phyloP scores from a whole-genome alignment of 2,888 invertebrate genomes.

The Aleiodes leptofemur region DNA sequence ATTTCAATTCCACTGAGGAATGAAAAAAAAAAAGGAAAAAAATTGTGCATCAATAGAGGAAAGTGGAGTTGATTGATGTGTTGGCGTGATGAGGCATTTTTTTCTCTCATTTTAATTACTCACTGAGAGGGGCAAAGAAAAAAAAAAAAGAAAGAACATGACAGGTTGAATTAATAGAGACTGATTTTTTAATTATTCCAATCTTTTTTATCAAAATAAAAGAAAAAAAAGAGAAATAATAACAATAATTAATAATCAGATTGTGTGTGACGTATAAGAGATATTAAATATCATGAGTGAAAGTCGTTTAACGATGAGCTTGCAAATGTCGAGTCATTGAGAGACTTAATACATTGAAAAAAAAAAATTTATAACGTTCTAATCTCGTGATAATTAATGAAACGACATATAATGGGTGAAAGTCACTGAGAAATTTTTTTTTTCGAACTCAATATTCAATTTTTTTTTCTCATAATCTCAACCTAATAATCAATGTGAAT shows the following conservation, averaged over 20 bases:
- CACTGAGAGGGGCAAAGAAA: background rate
- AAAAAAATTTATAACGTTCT: conserved; percentile 33
- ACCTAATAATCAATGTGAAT: background rate
- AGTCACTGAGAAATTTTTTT: conserved; percentile 34
- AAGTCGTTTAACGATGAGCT: conserved; percentile 43
- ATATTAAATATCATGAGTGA: conserved; percentile 9
- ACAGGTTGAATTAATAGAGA: background rate
- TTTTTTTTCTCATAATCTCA: background rate
- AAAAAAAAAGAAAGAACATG: background rate
- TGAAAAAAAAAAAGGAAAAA: conserved; percentile 23
- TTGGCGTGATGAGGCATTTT: conserved; percentile 40
- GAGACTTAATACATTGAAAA: conserved; percentile 20
- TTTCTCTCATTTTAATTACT: background rate
- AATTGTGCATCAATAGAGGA: background rate
- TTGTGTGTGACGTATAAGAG: background rate
- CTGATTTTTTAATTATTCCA: no score
- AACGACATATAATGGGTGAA: conserved; percentile 42
- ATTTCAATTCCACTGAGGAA: no score
- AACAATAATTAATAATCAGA: background rate
- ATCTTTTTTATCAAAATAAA: no score
- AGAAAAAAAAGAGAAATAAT: no score
- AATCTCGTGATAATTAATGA: conserved; percentile 47
- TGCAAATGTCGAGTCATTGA: conserved; percentile 38
- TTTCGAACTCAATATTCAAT: background rate
- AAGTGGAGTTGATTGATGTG: conserved; percentile 30